Evolutionary conservation across 2,113 vertebrate species (phyloP), one percentile per base, ranked within the genome.

Genomic region (Pelusios castaneus): DNA sequence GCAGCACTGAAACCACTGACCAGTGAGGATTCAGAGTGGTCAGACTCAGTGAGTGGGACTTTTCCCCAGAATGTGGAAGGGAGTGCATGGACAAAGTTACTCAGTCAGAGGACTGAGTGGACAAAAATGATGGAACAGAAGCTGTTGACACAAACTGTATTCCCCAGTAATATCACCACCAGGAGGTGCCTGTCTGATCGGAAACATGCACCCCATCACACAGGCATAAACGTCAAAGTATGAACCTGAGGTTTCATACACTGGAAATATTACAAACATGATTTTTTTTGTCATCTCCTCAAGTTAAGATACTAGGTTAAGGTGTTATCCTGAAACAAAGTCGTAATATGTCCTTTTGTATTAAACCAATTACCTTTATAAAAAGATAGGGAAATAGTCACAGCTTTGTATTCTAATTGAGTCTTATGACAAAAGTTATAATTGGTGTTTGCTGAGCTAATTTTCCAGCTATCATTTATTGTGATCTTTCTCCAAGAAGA

Each of bases 331-430:
- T 77, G 82, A 92, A 87, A 60, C 21, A 2, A 75, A 0, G 10
- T 38, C 25, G 81, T 24, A 43, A 6, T 89, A 11, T 67, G 58
- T 80, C 0, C 1, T 87, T 51, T 63, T 82, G 25, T 56, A 56
- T 54, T 82, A 29, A 31, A 22, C 54, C 56, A 51, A 1, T 76
- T 9, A 58, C 10, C n/a, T 77, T 82, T 89, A 45, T 70, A 5
- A 51, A n/a, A 47, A 85, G 34, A 41, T 8, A 70, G 7, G 25
- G 24, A 80, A 87, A 76, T 82, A 16, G 49, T 87, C 27, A 82
- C 0, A 0, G 11, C 1, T 14, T 3, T 76, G 43, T 76, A 45
- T 27, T 76, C 25, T 27, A 51, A 10, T 49, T 45, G 80, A 5
- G 55, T 0, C 70, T 85, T 1, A 1, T 77, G 43, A 9, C 14